A percentile compares a stretch with the other conserved stretches of the same genome.
These are phyloP conservation scores for Taxidea taxus DNA, from an alignment of 2,113 vertebrate genomes.

Conservation along the genomic window DNA sequence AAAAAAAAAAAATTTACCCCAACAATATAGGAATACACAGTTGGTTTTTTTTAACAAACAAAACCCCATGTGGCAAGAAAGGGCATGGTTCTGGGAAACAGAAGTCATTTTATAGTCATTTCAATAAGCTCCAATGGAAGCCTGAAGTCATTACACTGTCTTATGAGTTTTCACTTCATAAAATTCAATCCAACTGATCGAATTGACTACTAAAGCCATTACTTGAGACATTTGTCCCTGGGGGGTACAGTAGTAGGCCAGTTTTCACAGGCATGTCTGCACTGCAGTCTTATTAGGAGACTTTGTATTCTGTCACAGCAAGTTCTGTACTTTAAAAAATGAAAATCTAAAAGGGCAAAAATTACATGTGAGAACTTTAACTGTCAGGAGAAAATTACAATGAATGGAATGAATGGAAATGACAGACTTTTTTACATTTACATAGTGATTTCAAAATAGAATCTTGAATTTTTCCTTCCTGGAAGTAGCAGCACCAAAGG, in stretches of 20 bases:
- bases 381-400: conserved; percentile 61
- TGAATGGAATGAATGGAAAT: conserved; percentile 66
- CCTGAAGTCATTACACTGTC: background rate
- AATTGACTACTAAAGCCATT: background rate
- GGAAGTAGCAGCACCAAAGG: conserved; percentile 42
- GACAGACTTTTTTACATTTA: conserved; percentile 53
- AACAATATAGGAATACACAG: background rate
- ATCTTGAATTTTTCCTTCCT: background rate
- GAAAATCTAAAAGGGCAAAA: conserved; percentile 46
- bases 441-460: conserved; percentile 58
- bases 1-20: background rate
- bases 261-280: conserved; percentile 33
- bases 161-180: background rate
- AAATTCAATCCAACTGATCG: background rate
- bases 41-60: background rate
- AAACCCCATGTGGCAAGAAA: background rate
- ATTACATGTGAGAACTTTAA: conserved; percentile 50
- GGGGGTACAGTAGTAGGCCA: background rate
- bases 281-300: conserved; percentile 46
- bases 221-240: background rate
- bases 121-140: background rate
- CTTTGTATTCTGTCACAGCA: conserved; percentile 41
- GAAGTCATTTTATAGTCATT: background rate
- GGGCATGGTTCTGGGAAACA: background rate
- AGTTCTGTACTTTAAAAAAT: conserved; percentile 49